A percentile compares a stretch with the other conserved stretches of the same genome.
Conservation (phyloP, 2,888 invertebrate species). For the Orthosia incerta region DNA sequence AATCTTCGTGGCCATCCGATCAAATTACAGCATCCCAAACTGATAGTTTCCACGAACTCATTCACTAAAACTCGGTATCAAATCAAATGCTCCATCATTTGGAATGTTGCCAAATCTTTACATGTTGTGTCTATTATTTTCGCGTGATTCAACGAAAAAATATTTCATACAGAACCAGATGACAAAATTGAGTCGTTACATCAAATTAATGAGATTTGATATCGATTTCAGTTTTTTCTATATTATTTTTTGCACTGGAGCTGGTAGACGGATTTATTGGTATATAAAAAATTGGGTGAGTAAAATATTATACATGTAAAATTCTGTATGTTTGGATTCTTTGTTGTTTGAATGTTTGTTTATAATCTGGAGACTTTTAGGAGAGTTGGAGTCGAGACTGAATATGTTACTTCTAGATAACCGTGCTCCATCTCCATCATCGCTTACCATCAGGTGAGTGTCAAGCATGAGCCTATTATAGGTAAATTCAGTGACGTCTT, state of each 20-base stretch:
- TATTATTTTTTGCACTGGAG: slow-evolving; percentile 11
- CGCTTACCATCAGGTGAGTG: too few species aligned
- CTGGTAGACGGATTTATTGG: slow-evolving; percentile 35
- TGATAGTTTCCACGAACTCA: slow-evolving; percentile 43
- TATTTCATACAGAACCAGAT: slow-evolving; percentile 41
- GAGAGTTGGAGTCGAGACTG: too few species aligned
- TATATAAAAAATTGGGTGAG: slow-evolving; percentile 26
- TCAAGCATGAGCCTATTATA: too few species aligned
- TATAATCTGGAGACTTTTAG: neutral
- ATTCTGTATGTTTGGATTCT: neutral
- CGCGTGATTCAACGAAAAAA: slow-evolving; percentile 57
- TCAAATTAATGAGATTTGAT: slow-evolving; percentile 52
- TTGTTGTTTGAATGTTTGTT: neutral
- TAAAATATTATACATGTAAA: slow-evolving; percentile 19
- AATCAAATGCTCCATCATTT: slow-evolving; percentile 40
- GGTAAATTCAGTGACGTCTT: too few species aligned
- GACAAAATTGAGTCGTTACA: slow-evolving; percentile 53
- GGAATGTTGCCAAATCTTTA: slow-evolving; percentile 47
- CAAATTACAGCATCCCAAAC: slow-evolving; percentile 44
- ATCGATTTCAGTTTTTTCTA: slow-evolving; percentile 50
- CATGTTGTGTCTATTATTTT: slow-evolving; percentile 48
- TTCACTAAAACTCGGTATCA: slow-evolving; percentile 51
- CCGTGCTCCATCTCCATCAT: too few species aligned
- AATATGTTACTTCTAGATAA: too few species aligned
- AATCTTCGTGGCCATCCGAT: slow-evolving; percentile 27